Evolutionary conservation across 2,888 invertebrate species (phyloP).

Genomic region (Lottia gigantea): DNA sequence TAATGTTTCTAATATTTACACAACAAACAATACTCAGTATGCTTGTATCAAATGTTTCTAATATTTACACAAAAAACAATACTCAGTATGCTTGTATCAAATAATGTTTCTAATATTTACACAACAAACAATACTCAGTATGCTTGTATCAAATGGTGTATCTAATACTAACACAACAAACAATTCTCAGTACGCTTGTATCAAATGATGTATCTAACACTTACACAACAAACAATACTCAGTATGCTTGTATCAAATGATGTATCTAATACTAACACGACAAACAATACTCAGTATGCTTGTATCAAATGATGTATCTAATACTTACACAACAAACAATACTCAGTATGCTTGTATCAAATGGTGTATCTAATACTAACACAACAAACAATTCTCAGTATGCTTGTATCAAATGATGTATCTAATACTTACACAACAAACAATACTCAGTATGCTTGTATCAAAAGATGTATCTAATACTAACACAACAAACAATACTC

Average conservation of each 20-base stretch:
- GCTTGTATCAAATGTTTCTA: constrained; percentile 83
- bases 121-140: no score
- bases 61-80: constrained; percentile 77
- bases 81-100: constrained; percentile 85
- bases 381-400: constrained; percentile 81
- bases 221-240: no score
- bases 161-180: constrained; percentile 78
- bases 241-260: constrained; percentile 84
- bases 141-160: constrained; percentile 84
- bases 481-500: constrained; percentile 79
- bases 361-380: constrained; percentile 79
- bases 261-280: constrained; percentile 77
- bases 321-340: no score
- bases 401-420: constrained; percentile 87
- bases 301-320: constrained; percentile 84
- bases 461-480: constrained; percentile 82
- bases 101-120: constrained; percentile 83
- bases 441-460: no score
- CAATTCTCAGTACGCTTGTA: constrained; percentile 81
- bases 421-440: no score
- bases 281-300: constrained; percentile 83
- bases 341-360: no score
- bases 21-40: no score
- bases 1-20: constrained; percentile 83
- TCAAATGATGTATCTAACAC: constrained; percentile 85